Evolutionary conservation across 2,113 vertebrate genomes (phyloP), one percentile per base, ranked within the genome.

Genomic region (Ardeotis arabs): DNA sequence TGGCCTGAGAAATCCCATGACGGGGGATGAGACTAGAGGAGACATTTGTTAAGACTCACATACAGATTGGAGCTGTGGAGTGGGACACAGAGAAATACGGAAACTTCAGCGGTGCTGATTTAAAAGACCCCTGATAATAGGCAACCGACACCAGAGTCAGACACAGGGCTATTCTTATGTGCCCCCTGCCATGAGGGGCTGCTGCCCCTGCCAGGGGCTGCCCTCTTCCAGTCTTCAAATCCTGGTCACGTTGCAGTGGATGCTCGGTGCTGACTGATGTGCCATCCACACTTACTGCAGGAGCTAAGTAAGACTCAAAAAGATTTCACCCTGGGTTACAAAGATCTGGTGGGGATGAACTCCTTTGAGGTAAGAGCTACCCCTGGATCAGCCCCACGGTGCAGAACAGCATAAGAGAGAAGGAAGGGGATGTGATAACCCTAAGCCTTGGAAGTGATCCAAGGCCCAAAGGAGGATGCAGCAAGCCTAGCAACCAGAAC

Each of bases 361-460:
- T 14, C 55, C 29, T 56, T 27, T 8, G 45, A 90, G 29, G 59
- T 63, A 58, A 52, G 50, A 93, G n/a, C 27, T 24, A 39, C 12
- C 29, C 20, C 44, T 87, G 44, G 68, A 19, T 66, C 49, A 73
- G 37, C 73, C 6, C n/a, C 7, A 5, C 33, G 33, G 33, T 45
- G 25, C 39, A 70, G 72, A 95, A n/a, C 41, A 81, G 19, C 25
- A 28, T 33, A 5, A 66, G 60, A 70, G 14, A 85, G 63, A 53
- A 81, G 49, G 64, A 69, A 81, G 14, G 0, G 0, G 16, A 24
- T 68, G 4, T 0, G 0, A 31, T 50, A 90, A 64, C 23, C 31
- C 21, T 0, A 2, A 44, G 77, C 21, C 44, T 78, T 78, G 63
- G 76, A 81, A 62, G 37, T 2, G 1, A 58, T 64, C 49, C 44